phyloP scores from a whole-genome alignment of 2,888 invertebrate species.

The Chymomyza fuscimana region DNA sequence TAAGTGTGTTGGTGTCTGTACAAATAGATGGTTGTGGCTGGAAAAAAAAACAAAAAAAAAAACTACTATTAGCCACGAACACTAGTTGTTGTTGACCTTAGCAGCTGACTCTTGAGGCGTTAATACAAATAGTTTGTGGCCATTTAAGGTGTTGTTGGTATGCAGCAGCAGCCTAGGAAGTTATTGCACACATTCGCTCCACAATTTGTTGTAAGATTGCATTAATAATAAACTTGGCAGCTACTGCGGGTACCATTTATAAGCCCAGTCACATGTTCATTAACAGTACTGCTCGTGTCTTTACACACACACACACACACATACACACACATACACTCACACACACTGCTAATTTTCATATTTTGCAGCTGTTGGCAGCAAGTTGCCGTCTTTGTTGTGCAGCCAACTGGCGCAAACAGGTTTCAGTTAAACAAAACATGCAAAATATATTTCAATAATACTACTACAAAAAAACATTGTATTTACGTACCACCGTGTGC shows the following conservation, averaged over 20 bases:
- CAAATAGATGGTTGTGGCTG: neutral
- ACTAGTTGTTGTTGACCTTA: slow-evolving; percentile 62
- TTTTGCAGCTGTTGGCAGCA: slow-evolving; percentile 16
- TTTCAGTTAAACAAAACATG: slow-evolving; percentile 50
- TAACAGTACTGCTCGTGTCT: slow-evolving; percentile 44
- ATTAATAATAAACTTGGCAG: slow-evolving; percentile 38
- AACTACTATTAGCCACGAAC: neutral
- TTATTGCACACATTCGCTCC: slow-evolving; percentile 39
- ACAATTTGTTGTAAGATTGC: slow-evolving; percentile 32
- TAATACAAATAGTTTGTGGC: slow-evolving; percentile 38
- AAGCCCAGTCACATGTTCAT: slow-evolving; percentile 64
- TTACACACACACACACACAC: slow-evolving; percentile 3
- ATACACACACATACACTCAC: slow-evolving; percentile 41
- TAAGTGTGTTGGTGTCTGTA: neutral
- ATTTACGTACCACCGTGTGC: slow-evolving; percentile 43
- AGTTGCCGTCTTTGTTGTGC: slow-evolving; percentile 11
- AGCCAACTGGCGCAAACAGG: slow-evolving; percentile 55
- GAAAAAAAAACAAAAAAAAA: neutral
- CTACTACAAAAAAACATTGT: slow-evolving; percentile 42
- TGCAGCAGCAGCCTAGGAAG: slow-evolving; percentile 44
- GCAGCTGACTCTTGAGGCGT: slow-evolving; percentile 26
- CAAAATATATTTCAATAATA: slow-evolving; percentile 10
- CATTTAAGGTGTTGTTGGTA: slow-evolving; percentile 7
- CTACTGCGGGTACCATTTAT: slow-evolving; percentile 18
- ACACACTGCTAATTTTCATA: slow-evolving; percentile 11